phyloP scores from a whole-genome alignment of 2,888 invertebrate genomes.

The Papilio protenor region DNA sequence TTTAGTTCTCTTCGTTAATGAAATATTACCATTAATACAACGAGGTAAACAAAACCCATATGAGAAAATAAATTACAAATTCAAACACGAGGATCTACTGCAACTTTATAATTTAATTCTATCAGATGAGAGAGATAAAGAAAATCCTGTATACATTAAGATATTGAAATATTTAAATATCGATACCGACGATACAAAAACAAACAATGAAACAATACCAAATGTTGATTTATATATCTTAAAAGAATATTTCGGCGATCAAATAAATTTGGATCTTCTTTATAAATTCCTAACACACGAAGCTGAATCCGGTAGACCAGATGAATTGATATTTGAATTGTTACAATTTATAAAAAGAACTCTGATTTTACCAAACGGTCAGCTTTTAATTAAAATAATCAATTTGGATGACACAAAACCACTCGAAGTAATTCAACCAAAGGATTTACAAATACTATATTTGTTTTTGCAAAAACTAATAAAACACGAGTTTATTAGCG shows the following conservation, averaged over 20 bases:
- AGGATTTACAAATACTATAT: conserved; percentile 12
- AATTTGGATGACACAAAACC: conserved; percentile 2
- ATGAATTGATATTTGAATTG: conserved; percentile 16
- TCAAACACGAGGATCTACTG: conserved; percentile 19
- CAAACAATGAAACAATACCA: neutral
- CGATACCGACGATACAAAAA: neutral
- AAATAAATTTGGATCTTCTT: conserved; percentile 27
- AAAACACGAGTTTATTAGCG: neutral
- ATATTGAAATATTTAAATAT: conserved; percentile 21
- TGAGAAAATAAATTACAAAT: conserved; percentile 1
- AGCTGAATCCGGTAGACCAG: neutral
- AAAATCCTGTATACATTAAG: conserved; percentile 11
- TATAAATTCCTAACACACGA: conserved; percentile 30
- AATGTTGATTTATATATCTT: neutral
- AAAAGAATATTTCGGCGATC: neutral
- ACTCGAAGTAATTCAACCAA: neutral
- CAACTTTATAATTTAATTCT: conserved; percentile 31
- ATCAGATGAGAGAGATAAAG: conserved; percentile 13
- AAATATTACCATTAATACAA: conserved; percentile 15
- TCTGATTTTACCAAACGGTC: conserved; percentile 14
- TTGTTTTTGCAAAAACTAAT: conserved; percentile 21
- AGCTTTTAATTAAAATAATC: conserved; percentile 26
- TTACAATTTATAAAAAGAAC: conserved; percentile 35
- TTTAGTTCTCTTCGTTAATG: conserved; percentile 9
- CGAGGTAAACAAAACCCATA: conserved; percentile 5